These are phyloP conservation scores for Choristoneura rosaceana DNA, from an alignment of 2,888 invertebrate genomes.

Conservation along the genomic window DNA sequence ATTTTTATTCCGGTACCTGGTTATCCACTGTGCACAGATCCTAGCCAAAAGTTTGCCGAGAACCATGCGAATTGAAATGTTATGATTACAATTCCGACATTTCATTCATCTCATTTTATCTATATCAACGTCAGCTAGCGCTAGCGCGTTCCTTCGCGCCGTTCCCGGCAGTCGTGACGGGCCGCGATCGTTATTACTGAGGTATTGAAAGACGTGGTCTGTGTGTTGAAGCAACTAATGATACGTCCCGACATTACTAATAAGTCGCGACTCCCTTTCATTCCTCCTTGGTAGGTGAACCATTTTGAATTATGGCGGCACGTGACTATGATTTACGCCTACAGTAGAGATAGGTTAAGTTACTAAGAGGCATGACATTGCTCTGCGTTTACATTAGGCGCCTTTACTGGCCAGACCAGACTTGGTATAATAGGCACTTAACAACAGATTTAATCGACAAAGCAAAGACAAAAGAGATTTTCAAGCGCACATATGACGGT, in stretches of 20 bases:
- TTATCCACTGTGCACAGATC: neutral
- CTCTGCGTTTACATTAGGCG: constrained; percentile 26
- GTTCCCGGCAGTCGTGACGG: constrained; percentile 20
- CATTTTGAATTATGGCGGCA: neutral
- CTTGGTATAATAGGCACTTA: neutral
- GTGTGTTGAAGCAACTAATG: constrained; percentile 35
- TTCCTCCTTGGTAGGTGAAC: constrained; percentile 9
- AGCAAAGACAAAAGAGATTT: constrained; percentile 10
- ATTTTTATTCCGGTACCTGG: too few relatives aligned
- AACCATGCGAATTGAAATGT: constrained; percentile 1
- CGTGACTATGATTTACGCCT: constrained; percentile 21
- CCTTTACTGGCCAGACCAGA: neutral
- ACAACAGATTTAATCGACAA: neutral
- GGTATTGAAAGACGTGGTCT: constrained; percentile 41
- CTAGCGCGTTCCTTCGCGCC: constrained; percentile 1
- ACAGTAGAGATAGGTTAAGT: neutral
- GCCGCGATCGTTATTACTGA: constrained; percentile 38
- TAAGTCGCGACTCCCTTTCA: constrained; percentile 25
- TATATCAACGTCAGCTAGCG: constrained; percentile 3
- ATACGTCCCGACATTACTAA: constrained; percentile 35
- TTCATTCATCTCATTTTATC: constrained; percentile 8
- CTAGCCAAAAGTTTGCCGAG: neutral
- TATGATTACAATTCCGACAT: constrained; percentile 3
- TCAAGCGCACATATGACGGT: neutral
- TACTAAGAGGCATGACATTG: constrained; percentile 12